Conservation (phyloP, 2,888 invertebrate genomes). For the Apodemia hepburni region DNA sequence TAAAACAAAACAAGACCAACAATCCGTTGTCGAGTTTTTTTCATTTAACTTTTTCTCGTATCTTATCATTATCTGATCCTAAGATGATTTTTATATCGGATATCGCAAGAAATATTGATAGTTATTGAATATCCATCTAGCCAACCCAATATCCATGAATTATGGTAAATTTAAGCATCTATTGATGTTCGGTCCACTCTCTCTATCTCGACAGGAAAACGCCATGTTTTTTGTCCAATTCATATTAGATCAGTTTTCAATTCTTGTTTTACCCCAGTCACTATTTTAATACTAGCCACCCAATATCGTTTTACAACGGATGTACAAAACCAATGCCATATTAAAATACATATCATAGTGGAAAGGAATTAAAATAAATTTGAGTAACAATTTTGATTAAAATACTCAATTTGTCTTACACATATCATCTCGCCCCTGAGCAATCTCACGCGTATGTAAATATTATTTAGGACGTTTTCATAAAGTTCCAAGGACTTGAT, state of each 20-base stretch:
- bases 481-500: conserved; percentile 63
- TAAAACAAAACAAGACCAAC: no score
- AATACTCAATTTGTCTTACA: conserved; percentile 19
- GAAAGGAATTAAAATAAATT: not conserved
- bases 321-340: conserved; percentile 56
- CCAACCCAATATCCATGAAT: not conserved
- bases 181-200: not conserved
- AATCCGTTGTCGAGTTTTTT: no score
- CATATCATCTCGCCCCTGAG: conserved; percentile 29
- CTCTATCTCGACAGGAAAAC: no score
- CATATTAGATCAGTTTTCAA: not conserved
- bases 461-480: conserved; percentile 29
- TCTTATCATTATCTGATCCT: no score
- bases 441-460: conserved; percentile 31
- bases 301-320: conserved; percentile 6
- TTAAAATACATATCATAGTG: conserved; percentile 64
- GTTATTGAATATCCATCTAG: no score
- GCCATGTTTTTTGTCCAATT: no score
- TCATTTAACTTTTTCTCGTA: no score
- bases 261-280: conserved; percentile 14
- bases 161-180: not conserved
- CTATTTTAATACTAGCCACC: conserved; percentile 25
- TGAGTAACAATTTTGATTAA: conserved; percentile 8
- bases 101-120: no score
- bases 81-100: no score